These are phyloP conservation scores for Lepisosteus oculatus DNA, from an alignment of 2,113 vertebrate species.

Conservation along the genomic window DNA sequence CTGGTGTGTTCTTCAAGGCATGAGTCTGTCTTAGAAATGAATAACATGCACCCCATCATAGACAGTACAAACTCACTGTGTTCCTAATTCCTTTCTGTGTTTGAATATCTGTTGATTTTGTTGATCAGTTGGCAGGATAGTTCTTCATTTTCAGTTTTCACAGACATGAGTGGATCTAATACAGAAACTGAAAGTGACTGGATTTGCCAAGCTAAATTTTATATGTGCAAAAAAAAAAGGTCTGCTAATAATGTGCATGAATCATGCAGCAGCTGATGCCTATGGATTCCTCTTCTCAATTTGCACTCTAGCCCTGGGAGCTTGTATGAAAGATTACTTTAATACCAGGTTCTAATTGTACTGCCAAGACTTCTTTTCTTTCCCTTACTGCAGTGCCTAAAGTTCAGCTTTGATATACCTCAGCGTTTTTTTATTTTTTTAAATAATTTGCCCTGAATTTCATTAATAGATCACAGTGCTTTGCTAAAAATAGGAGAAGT, in stretches of 20 bases:
- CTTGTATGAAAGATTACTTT: conserved; percentile 50
- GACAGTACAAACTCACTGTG: not conserved
- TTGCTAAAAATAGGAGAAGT: too few species aligned
- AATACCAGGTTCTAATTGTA: conserved; percentile 46
- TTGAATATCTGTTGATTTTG: conserved; percentile 43
- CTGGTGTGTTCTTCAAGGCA: not conserved
- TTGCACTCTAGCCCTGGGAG: conserved; percentile 34
- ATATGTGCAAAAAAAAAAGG: not conserved
- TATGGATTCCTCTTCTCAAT: conserved; percentile 23
- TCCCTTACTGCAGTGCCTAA: not conserved
- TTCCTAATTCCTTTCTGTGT: conserved; percentile 23
- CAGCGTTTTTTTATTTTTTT: too few species aligned
- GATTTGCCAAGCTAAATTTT: conserved; percentile 5
- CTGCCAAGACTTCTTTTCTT: conserved; percentile 18
- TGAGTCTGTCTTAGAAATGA: too few species aligned
- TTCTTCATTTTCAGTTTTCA: conserved; percentile 39
- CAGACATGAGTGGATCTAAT: conserved; percentile 22
- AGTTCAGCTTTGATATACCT: too few species aligned
- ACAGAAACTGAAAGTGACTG: conserved; percentile 11
- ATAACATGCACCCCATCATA: too few species aligned
- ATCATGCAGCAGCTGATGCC: conserved; percentile 21
- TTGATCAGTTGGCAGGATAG: conserved; percentile 9
- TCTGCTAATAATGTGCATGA: conserved; percentile 27
- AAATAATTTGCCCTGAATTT: too few species aligned
- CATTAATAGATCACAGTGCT: too few species aligned